Evolutionary conservation across 1,140 invertebrate genomes (phyloP), one percentile per base, ranked within the genome.

Genomic region (Drosophila kohkoa): DNA sequence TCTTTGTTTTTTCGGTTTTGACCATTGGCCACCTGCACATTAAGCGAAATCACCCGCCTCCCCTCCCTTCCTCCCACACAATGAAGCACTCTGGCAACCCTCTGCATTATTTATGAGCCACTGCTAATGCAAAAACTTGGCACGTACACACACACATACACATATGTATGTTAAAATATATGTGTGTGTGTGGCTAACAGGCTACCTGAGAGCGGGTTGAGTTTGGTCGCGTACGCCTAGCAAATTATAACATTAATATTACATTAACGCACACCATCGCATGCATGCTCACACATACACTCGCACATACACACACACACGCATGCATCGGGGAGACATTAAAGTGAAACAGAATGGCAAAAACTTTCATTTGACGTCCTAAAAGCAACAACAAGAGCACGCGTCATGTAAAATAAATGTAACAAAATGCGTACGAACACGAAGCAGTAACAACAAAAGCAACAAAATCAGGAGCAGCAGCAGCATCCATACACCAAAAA

Each of bases 201-300:
- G 5, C 11, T 52, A 52, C 49, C 52, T 48, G 68, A 28, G 60
- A 76, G 74, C 60, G 74, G 74, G 74, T 72, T 76, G 55, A 66
- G 52, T 41, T 41, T 52, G 25, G 58, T 43, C 48, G 71, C 48
- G 71, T 67, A 59, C 54, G 64, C 73, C 73, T 75, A 78, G 76
- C 60, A 88, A 88, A 88, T 88, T 88, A 89, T 83, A 89, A 88
- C 83, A 88, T 88, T 88, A 88, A 88, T 88, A 88, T 88, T 88
- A 88, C 85, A 88, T 88, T 88, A 88, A 88, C 77, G 66, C 77
- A 82, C 71, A 81, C 75, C 49, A 60, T 32, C 57, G 41, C 57
- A 55, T 58, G 58, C 66, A 68, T 60, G 46, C 32, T 43, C 25
- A 55, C 58, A 60, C 38, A 55, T 64, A 71, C 59, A 69, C 49